Conservation (phyloP, 2,113 vertebrate species). For the Rattus norvegicus region GRCr8 NC_086029.1:72706001-72706500, state of each 20-base stretch:
- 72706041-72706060: not conserved
- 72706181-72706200: constrained; percentile 57
- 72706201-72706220: constrained; percentile 56
- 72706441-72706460: constrained; percentile 69
- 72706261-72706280: constrained; percentile 75
- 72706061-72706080: not conserved
- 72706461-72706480: constrained; percentile 58
- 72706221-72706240: constrained; percentile 68
- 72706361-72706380: constrained; percentile 70
- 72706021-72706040: not conserved
- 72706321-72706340: constrained; percentile 78
- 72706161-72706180: constrained; percentile 51
- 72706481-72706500: constrained; percentile 66
- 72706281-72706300: constrained; percentile 74
- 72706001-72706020: not conserved
- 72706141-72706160: constrained; percentile 34
- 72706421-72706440: constrained; percentile 65
- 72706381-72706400: constrained; percentile 70
- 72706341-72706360: constrained; percentile 73
- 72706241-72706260: constrained; percentile 75
- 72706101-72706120: constrained; percentile 12
- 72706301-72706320: constrained; percentile 76
- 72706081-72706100: not conserved
- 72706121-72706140: constrained; percentile 40
- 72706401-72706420: constrained; percentile 61